Base-by-base conservation (phyloP, 2,797 vertebrate genomes). In the Eutrigla gurnardus region DNA sequence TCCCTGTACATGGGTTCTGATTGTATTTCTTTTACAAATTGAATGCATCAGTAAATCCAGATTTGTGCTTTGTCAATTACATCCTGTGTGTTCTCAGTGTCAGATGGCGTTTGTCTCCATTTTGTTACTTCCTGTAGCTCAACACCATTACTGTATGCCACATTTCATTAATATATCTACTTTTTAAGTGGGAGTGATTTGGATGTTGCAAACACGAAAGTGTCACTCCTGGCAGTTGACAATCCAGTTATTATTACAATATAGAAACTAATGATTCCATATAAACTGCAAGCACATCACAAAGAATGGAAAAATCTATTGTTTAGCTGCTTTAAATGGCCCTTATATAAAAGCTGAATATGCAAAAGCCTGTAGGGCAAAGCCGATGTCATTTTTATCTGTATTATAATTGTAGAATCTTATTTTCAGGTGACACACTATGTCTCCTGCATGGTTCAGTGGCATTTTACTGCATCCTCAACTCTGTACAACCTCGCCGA, bases 241-340 rank as follows among this genome's bases (percentile, higher is more conserved):
- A 49, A 46, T 49, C 33, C 10, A 64, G 6, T 46, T 59, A 46
- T 49, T 39, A 37, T 55, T 18, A 35, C 59, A 60, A 60, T 73
- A 73, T 58, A 25, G 42, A 57, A 52, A 65, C 36, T 67, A 53
- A 49, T 49, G 33, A 45, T 49, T 74, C 6, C 4, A 55, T 63
- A 33, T 65, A 14, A 68, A 65, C 35, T 3, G 36, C 52, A 80
- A 52, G 32, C 33, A 81, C 72, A 70, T 6, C 40, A 60, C 33
- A 75, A 85, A 84, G 60, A 82, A 76, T 65, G 78, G 67, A 49
- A 57, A 87, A 86, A 89, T 81, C 72, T 69, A 87, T 77, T 49
- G 69, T 82, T 86, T 89, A 86, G 84, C 82, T 90, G 81, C 77
- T 83, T 82, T 81, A 82, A 64, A 71, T 84, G 76, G 58, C 75